Evolutionary conservation across 2,888 invertebrate genomes (phyloP).

Genomic region (Leucophenga montana): DNA sequence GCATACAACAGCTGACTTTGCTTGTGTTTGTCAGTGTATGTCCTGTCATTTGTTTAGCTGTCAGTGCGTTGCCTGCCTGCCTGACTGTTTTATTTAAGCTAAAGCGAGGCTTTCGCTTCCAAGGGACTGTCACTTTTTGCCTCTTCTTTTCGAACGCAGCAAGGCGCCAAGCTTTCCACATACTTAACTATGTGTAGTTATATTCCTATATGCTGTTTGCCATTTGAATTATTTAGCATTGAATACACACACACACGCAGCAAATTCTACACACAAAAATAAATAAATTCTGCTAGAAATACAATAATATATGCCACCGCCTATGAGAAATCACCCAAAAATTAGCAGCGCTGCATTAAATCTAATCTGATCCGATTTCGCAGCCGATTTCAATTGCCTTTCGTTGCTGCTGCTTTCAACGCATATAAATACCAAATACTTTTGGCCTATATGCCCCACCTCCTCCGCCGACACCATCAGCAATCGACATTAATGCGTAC

Average conservation of each 20-base stretch:
- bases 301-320: constrained; percentile 19
- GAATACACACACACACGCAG: too few species aligned
- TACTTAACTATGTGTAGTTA: not conserved
- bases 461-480: not conserved
- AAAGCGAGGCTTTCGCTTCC: too few species aligned
- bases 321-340: constrained; percentile 60
- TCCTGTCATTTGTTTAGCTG: constrained; percentile 64
- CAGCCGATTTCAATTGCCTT: constrained; percentile 56
- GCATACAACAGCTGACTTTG: constrained; percentile 10
- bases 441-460: not conserved
- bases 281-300: not conserved
- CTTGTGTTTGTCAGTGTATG: constrained; percentile 27
- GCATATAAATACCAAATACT: not conserved
- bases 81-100: too few species aligned
- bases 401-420: constrained; percentile 40
- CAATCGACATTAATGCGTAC: not conserved
- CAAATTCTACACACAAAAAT: too few species aligned
- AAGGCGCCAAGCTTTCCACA: constrained; percentile 6
- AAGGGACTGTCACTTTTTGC: constrained; percentile 34
- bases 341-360: constrained; percentile 64
- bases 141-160: not conserved
- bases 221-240: not conserved
- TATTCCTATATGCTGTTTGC: not conserved
- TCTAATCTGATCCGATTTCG: constrained; percentile 62
- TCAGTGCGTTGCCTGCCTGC: constrained; percentile 51